These are phyloP conservation scores for Mesitornis unicolor DNA, from an alignment of 2,113 vertebrate species.

Conservation along the genomic window DNA sequence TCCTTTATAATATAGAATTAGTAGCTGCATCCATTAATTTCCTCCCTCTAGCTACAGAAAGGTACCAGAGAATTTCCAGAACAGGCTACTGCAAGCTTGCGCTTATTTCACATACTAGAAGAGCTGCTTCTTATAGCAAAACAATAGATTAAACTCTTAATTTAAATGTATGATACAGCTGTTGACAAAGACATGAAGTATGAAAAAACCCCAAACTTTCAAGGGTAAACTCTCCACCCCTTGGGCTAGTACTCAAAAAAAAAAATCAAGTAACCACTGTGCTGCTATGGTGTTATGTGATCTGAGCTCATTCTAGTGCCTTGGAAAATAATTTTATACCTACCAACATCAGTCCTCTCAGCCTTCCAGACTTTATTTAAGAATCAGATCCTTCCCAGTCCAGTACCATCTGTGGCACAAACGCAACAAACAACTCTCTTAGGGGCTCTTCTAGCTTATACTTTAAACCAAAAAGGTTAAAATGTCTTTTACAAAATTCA, in stretches of 20 bases:
- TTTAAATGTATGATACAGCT: background rate
- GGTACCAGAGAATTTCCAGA: slow-evolving; percentile 10
- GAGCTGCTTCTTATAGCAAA: background rate
- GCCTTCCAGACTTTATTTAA: background rate
- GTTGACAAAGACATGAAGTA: background rate
- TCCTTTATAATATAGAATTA: background rate
- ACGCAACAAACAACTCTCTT: background rate
- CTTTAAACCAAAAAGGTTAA: background rate
- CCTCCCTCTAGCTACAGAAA: slow-evolving; percentile 1
- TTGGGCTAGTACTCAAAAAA: background rate
- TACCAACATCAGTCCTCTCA: background rate
- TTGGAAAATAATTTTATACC: background rate
- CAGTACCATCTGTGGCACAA: background rate
- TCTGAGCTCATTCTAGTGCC: background rate
- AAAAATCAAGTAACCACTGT: background rate
- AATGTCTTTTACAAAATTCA: background rate
- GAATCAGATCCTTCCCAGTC: background rate
- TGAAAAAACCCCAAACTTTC: too few relatives aligned
- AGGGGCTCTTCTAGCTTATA: background rate
- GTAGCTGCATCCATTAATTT: background rate
- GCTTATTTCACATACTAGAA: background rate
- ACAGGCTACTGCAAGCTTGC: background rate
- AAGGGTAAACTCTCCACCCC: background rate
- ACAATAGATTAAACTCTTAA: background rate
- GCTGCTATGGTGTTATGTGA: background rate